Evolutionary conservation across 2,113 vertebrate genomes (phyloP).

Genomic region (Bucco capensis): DNA sequence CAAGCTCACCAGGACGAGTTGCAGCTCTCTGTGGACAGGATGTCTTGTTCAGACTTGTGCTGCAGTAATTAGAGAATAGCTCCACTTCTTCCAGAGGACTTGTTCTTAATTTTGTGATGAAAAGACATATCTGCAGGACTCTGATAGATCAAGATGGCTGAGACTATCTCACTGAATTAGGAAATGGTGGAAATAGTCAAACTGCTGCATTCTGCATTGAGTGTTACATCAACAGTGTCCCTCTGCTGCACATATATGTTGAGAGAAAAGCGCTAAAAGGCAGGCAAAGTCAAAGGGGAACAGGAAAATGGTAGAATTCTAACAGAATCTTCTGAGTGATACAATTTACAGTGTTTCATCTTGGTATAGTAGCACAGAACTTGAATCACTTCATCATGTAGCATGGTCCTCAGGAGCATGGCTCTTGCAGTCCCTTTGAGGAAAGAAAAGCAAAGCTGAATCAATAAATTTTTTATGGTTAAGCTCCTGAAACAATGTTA

Average conservation of each 20-base stretch:
- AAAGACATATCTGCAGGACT: neutral
- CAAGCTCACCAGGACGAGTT: neutral
- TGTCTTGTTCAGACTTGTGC: neutral
- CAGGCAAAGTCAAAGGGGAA: neutral
- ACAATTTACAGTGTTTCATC: neutral
- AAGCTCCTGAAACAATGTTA: neutral
- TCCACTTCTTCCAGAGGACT: neutral
- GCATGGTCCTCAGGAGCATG: neutral
- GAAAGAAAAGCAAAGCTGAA: neutral
- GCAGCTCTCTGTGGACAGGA: neutral
- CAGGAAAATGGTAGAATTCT: neutral
- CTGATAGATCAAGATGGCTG: neutral
- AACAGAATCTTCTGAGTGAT: neutral
- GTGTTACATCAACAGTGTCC: neutral
- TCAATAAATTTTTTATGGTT: neutral
- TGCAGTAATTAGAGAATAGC: neutral
- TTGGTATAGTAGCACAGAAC: neutral
- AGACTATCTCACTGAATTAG: neutral
- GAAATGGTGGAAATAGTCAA: rapidly evolving
- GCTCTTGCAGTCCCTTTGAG: neutral
- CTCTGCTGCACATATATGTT: neutral
- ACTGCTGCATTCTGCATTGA: neutral
- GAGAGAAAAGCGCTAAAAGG: neutral
- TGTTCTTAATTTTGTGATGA: neutral
- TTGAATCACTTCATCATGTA: rapidly evolving